These are phyloP conservation scores for Griposia aprilina DNA, from an alignment of 2,888 invertebrate species.

Conservation along the genomic window DNA sequence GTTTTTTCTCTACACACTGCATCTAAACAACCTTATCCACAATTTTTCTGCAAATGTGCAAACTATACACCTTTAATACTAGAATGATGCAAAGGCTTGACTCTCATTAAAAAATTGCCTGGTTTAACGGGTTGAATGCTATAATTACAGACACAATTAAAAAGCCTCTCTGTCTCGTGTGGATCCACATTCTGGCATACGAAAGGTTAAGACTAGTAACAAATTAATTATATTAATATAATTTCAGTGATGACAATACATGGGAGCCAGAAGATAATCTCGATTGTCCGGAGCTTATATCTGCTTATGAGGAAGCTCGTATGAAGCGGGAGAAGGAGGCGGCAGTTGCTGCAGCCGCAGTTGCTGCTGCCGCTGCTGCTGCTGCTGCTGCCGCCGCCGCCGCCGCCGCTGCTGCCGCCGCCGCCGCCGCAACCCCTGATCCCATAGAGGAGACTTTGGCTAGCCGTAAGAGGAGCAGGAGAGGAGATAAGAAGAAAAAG, in stretches of 20 bases:
- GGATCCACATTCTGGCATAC: no score
- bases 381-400: constrained; percentile 40
- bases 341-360: constrained; percentile 58
- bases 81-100: not conserved
- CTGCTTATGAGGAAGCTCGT: constrained; percentile 93
- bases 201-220: no score
- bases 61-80: not conserved
- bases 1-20: not conserved
- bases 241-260: constrained; percentile 93
- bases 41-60: not conserved
- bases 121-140: no score
- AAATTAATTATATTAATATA: not conserved
- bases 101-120: no score
- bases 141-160: no score
- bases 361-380: constrained; percentile 58
- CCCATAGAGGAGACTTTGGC: constrained; percentile 75
- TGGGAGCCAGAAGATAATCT: constrained; percentile 96
- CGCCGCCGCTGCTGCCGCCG: constrained; percentile 20
- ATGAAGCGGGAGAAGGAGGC: constrained; percentile 83
- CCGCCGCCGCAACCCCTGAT: constrained; percentile 65
- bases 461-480: constrained; percentile 78
- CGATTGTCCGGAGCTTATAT: constrained; percentile 94
- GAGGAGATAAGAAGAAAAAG: constrained; percentile 81
- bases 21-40: not conserved
- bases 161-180: no score